Conservation (phyloP, 2,888 invertebrate genomes). For the Plutella xylostella region DNA sequence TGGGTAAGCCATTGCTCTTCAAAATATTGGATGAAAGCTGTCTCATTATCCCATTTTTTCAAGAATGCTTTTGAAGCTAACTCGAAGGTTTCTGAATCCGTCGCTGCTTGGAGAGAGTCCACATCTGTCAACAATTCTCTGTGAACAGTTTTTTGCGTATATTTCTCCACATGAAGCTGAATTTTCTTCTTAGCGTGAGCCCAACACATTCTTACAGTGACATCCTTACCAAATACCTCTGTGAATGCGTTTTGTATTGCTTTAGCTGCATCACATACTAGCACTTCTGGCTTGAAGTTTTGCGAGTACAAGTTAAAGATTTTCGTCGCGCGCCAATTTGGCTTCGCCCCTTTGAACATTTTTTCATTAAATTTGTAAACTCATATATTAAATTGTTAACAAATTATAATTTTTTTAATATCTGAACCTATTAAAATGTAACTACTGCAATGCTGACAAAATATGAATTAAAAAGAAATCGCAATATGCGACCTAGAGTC, state of each 20-base stretch:
- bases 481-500: no score
- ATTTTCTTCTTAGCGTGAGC: conserved; percentile 19
- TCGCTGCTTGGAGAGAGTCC: no score
- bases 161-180: no score
- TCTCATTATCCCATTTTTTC: conserved; percentile 20
- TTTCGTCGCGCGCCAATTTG: not conserved
- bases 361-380: conserved; percentile 6
- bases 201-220: conserved; percentile 22
- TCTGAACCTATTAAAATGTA: no score
- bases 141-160: no score
- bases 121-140: conserved; percentile 16
- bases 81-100: conserved; percentile 19
- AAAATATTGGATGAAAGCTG: conserved; percentile 11
- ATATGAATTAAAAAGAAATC: no score
- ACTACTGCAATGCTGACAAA: no score
- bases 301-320: conserved; percentile 16
- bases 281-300: conserved; percentile 14
- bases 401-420: no score
- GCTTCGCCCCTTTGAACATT: conserved; percentile 7
- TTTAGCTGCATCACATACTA: conserved; percentile 20
- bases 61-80: conserved; percentile 21
- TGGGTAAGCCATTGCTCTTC: conserved; percentile 13
- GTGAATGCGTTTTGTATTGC: conserved; percentile 18
- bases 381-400: no score
- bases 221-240: conserved; percentile 19